These are phyloP conservation scores for Gadopsis marmoratus DNA, from an alignment of 2,797 vertebrate species.

Conservation along the genomic window DNA sequence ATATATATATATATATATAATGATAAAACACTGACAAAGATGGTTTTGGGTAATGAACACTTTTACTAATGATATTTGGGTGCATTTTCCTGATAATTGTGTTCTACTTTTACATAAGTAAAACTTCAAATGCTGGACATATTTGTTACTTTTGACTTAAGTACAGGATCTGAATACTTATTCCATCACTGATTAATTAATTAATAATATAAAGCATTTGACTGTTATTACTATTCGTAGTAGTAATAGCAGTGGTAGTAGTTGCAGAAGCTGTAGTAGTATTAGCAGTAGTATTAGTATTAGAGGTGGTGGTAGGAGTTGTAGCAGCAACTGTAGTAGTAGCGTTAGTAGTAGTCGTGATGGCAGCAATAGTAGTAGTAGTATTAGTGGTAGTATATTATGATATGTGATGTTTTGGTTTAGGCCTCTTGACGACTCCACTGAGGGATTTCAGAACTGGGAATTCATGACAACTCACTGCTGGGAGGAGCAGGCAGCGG, in stretches of 20 bases:
- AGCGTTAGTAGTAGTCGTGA: too few relatives aligned
- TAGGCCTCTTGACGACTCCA: slow-evolving; percentile 94
- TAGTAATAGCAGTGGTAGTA: not conserved
- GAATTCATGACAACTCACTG: slow-evolving; percentile 98
- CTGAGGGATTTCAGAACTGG: slow-evolving; percentile 95
- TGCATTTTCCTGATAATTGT: not conserved
- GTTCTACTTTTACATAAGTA: not conserved
- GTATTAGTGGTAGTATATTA: not conserved
- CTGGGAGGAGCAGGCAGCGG: slow-evolving; percentile 94
- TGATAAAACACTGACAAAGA: not conserved
- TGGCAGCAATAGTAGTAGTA: not conserved
- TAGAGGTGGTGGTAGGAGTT: not conserved
- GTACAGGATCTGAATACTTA: too few relatives aligned
- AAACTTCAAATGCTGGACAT: not conserved
- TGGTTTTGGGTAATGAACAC: not conserved
- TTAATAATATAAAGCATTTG: too few relatives aligned
- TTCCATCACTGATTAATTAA: too few relatives aligned
- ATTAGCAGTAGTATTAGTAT: not conserved
- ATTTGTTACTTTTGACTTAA: not conserved
- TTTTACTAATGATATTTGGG: not conserved
- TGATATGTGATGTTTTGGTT: slow-evolving; percentile 48
- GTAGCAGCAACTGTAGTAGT: not conserved
- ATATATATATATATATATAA: not conserved
- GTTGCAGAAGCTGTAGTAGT: not conserved
- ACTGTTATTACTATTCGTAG: not conserved